These are phyloP conservation scores for Eutrigla gurnardus DNA, from an alignment of 2,797 vertebrate species.

Conservation along the genomic window DNA sequence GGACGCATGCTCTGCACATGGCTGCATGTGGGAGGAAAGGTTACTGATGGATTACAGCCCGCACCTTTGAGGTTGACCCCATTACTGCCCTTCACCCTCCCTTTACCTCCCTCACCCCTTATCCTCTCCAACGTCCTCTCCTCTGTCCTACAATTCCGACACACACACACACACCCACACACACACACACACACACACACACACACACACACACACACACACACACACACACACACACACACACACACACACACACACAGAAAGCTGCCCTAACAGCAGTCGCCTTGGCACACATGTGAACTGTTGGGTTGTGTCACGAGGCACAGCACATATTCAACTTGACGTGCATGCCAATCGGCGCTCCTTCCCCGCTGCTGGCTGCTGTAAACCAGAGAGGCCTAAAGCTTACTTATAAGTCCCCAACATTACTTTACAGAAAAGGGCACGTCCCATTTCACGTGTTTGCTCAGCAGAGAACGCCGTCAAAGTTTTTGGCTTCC, in stretches of 20 bases:
- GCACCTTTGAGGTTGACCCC: constrained; percentile 81
- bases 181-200: too few species aligned
- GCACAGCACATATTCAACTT: constrained; percentile 59
- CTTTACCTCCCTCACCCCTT: constrained; percentile 41
- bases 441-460: constrained; percentile 14
- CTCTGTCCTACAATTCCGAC: constrained; percentile 19
- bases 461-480: constrained; percentile 9
- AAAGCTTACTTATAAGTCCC: constrained; percentile 9
- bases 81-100: constrained; percentile 75
- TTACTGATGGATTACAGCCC: constrained; percentile 80
- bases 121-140: constrained; percentile 38
- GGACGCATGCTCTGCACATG: constrained; percentile 46
- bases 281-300: constrained; percentile 11
- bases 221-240: constrained; percentile 16
- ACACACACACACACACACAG: constrained; percentile 20
- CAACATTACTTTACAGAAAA: constrained; percentile 16
- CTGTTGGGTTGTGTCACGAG: constrained; percentile 33
- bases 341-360: constrained; percentile 46
- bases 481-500: constrained; percentile 20
- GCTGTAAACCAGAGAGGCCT: constrained; percentile 33
- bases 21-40: constrained; percentile 66
- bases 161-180: constrained; percentile 16
- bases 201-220: constrained; percentile 21
- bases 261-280: constrained; percentile 31
- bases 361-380: constrained; percentile 32